Evolutionary conservation across 53 echinoderm and acorn worm species (phyloP).

Genomic region (Apostichopus leukothele): DNA sequence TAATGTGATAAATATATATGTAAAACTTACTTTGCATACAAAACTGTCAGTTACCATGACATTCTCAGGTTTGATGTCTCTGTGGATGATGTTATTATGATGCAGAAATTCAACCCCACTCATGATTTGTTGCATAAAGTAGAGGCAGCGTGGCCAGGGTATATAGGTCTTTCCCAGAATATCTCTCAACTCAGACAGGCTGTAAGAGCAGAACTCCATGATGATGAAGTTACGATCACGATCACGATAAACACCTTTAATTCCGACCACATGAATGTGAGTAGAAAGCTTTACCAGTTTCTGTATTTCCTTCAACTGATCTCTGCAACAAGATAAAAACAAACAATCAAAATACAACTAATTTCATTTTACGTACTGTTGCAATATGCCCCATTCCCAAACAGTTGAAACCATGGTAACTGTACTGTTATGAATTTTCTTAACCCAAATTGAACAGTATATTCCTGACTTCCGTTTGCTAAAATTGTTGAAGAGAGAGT

Average conservation of each 20-base stretch:
- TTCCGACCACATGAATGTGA: slow-evolving; percentile 11
- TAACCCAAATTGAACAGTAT: no score
- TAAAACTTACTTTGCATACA: slow-evolving; percentile 22
- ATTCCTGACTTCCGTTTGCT: no score
- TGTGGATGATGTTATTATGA: slow-evolving; percentile 11
- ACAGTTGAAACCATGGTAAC: no score
- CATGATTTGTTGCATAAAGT: slow-evolving; percentile 40
- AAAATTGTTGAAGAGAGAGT: no score
- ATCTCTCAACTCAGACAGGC: not conserved
- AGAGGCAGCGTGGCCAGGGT: slow-evolving; percentile 32
- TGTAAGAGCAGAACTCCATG: slow-evolving; percentile 27
- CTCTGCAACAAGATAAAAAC: not conserved
- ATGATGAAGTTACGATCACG: not conserved
- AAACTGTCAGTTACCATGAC: slow-evolving; percentile 36
- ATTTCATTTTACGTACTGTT: no score
- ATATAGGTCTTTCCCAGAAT: not conserved
- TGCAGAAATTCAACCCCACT: slow-evolving; percentile 19
- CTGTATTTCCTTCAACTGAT: slow-evolving; percentile 2
- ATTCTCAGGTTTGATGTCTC: slow-evolving; percentile 30
- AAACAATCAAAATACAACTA: not conserved
- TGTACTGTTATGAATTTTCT: no score
- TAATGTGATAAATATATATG: no score
- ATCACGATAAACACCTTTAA: slow-evolving; percentile 19
- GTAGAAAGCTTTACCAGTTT: not conserved
- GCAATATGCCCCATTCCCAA: no score